Conservation (phyloP, 2,888 invertebrate species). For the Pammene aurita region DNA sequence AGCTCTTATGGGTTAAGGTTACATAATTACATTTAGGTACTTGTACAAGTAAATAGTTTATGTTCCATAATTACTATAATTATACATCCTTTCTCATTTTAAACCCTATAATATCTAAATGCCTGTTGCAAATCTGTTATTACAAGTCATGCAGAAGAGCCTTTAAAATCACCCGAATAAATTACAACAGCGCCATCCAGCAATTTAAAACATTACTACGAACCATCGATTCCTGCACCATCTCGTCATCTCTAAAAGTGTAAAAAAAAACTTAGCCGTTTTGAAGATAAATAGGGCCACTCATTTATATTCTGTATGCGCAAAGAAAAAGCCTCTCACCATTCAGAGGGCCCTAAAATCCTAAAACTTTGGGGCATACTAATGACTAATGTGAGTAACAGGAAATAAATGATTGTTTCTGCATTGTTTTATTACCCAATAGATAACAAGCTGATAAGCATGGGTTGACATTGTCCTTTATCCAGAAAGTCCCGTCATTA, state of each 20-base stretch:
- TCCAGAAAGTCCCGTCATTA: slow-evolving; percentile 10
- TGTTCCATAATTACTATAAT: slow-evolving; percentile 9
- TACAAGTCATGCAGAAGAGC: no score
- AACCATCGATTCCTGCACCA: no score
- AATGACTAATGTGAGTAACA: slow-evolving; percentile 22
- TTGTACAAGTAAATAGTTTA: not conserved
- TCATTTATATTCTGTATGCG: no score
- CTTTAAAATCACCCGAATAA: no score
- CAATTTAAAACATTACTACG: no score
- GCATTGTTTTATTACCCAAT: not conserved
- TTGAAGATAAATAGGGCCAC: no score
- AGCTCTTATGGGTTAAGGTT: slow-evolving; percentile 29
- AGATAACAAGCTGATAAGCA: slow-evolving; percentile 18
- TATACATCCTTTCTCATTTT: not conserved
- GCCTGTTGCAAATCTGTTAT: no score
- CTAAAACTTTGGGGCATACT: not conserved
- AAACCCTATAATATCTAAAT: no score
- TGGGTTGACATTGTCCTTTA: not conserved
- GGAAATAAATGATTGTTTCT: slow-evolving; percentile 12
- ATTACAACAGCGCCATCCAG: no score
- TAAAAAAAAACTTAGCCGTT: no score
- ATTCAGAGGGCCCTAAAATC: not conserved
- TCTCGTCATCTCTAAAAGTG: no score
- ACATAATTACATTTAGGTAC: slow-evolving; percentile 10
- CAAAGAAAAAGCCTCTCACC: no score